Evolutionary conservation across 2,888 invertebrate species (phyloP), one percentile per base, ranked within the genome.

Genomic region (Leucania comma): DNA sequence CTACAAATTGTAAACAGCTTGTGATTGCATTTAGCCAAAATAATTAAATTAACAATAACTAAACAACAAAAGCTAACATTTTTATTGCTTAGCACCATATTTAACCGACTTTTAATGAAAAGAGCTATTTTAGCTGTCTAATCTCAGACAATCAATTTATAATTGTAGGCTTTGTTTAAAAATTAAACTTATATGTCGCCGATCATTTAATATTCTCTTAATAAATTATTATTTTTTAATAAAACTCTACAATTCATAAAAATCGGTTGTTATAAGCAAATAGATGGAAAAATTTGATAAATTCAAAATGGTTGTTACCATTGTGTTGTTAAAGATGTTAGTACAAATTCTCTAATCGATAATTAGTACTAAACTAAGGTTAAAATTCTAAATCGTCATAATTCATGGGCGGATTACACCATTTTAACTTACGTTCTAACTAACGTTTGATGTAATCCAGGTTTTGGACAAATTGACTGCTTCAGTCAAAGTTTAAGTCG

Each of bases 1-100:
- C 57, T 75, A 73, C 59, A 69, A 70, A 76, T 75, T 81, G 68
- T 80, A 81, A 70, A 82, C 65, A 56, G 57, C 60, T 69, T 74
- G 76, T 72, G 71, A 77, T 74, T 61, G 73, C 59, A 68, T 71
- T 76, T 57, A 58, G 54, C 72, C 53, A 57, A 77, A 75, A 75
- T 80, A 73, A 74, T 84, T 74, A 84, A 83, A 83, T 77, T 86
- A 78, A 75, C 72, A 80, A 75, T 80, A 81, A 75, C 72, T 74
- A 80, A 84, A 85, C 78, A 84, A 84, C 70, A 64, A 74, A 81
- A 84, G 78, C 75, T 82, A 80, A 81, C 77, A 83, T 77, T 83
- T 85, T 77, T 72, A 81, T 87, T 82, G 83, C 88, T 89, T 90
- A 91, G 90, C 90, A 91, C 90, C 90, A 89, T 88, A 82, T 84